Evolutionary conservation across 2,797 vertebrate species (phyloP).

Genomic region (Myiothlypis coronata): DNA sequence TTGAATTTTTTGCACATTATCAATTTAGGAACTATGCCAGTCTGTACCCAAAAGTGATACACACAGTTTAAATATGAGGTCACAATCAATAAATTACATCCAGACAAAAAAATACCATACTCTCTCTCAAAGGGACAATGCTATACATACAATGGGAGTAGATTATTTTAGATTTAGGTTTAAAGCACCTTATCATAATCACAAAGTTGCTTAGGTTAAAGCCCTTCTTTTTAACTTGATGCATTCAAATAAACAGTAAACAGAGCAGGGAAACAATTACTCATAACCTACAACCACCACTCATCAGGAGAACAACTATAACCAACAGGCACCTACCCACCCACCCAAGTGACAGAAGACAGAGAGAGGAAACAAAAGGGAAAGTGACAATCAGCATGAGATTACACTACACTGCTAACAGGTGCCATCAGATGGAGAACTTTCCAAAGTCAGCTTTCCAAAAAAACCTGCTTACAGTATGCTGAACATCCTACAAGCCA

Average conservation of each 20-base stretch:
- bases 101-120: background rate
- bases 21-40: background rate
- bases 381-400: background rate
- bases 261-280: background rate
- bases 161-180: background rate
- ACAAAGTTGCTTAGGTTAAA: background rate
- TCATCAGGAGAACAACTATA: background rate
- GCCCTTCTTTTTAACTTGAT: background rate
- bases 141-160: background rate
- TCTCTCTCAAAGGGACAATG: background rate
- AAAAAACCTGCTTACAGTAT: background rate
- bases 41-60: background rate
- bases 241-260: background rate
- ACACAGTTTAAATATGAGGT: background rate
- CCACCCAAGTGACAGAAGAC: background rate
- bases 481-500: background rate
- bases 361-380: background rate
- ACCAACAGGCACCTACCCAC: background rate
- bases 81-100: background rate
- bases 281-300: background rate
- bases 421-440: background rate
- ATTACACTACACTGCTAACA: background rate
- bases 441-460: background rate
- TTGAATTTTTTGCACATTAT: background rate
- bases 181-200: background rate